Evolutionary conservation across 2,888 invertebrate genomes (phyloP), one percentile per base, ranked within the genome.

Genomic region (Protophormia terraenovae): DNA sequence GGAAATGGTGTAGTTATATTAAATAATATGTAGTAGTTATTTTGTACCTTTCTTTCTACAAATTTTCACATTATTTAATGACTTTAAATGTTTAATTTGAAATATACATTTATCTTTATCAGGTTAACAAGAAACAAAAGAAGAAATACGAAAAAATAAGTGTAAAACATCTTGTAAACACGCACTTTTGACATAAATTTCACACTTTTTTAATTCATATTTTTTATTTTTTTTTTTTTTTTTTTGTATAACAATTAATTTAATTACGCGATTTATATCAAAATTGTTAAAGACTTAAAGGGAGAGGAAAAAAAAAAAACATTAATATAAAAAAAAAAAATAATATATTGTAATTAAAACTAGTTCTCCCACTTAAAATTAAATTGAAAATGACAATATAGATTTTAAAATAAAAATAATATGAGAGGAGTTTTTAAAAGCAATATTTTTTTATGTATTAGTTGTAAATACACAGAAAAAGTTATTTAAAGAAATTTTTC

Each of bases 131-230:
- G 16, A 45, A 45, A 53, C 22, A 12, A 12, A 24, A 12, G 12
- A 22, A 12, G n/a, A 41, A 14, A 14, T 45, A n/a, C 45, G 12
- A n/a, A 24, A 53, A 22, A 3, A n/a, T 6, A 53, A 66, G 27
- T 12, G 64, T 27, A 27, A 64, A 66, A 66, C 27, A 45, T 45
- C 24, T 66, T 66, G 64, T 66, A 27, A 66, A 66, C 64, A 66
- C 64, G 41, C 64, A 66, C 64, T 45, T 66, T n/a, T 45, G 64
- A 66, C 64, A 66, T 27, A 45, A 27, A 45, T 66, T 66, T 27
- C 10, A 64, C 41, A 24, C 27, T 24, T 27, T 45, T 66, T 64
- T 60, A 2, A 16, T 60, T n/a, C n/a, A n/a, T n/a, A n/a, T n/a
- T n/a, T n/a, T 62, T 38, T 2, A 22, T 12, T 35, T 10, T 8